A percentile compares a stretch with the other conserved stretches of the same genome.
Conservation (phyloP, 2,113 vertebrate genomes). For the Delphinapterus leucas region DNA sequence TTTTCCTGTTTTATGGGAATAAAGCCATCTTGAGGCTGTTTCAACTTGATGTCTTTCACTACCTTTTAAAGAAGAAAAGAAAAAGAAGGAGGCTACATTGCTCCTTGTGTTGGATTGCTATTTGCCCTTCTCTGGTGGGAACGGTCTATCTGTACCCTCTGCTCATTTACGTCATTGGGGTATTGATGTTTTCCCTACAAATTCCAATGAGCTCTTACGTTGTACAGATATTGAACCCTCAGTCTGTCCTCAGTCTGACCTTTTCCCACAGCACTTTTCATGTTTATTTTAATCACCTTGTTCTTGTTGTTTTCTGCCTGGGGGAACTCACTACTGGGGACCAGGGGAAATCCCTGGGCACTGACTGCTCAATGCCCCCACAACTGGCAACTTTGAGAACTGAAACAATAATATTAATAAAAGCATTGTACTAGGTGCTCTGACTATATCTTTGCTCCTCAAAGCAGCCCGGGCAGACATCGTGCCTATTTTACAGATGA, state of each 20-base stretch:
- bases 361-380: neutral
- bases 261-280: neutral
- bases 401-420: neutral
- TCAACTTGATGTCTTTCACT: neutral
- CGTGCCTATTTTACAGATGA: neutral
- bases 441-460: neutral
- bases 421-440: neutral
- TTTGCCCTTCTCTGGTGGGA: slow-evolving; percentile 2
- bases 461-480: neutral
- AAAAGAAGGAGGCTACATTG: neutral
- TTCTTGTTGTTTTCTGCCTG: neutral
- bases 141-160: neutral
- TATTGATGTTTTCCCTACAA: slow-evolving; percentile 41
- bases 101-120: neutral
- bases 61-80: slow-evolving; percentile 18
- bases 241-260: neutral
- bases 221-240: neutral
- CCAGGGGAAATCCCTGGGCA: neutral
- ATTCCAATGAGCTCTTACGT: neutral
- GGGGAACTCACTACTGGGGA: neutral
- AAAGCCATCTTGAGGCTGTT: slow-evolving; percentile 13
- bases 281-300: neutral
- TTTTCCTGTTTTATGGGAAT: neutral
- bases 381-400: neutral
- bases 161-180: slow-evolving; percentile 24